These are phyloP conservation scores for Montipora capricornis DNA, from an alignment of 64 coral and sea anemone species.

Conservation along the genomic window DNA sequence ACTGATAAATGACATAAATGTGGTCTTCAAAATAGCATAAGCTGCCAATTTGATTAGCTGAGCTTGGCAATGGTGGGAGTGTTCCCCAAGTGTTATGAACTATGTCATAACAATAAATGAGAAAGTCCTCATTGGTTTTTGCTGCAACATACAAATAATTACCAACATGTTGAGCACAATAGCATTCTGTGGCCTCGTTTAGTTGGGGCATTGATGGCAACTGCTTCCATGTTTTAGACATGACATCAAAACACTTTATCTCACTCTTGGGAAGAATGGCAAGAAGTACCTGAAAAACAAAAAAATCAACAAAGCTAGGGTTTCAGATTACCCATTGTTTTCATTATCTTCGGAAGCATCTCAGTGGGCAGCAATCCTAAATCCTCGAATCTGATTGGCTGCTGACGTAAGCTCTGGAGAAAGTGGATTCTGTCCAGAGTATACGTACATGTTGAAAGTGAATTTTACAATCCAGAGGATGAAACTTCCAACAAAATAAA, in stretches of 20 bases:
- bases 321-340: no score
- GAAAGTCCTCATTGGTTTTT: not conserved
- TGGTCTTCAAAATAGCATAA: not conserved
- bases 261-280: not conserved
- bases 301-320: not conserved
- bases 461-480: no score
- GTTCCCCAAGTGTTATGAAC: not conserved
- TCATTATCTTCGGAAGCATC: no score
- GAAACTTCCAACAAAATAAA: no score
- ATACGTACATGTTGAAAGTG: no score
- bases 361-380: no score
- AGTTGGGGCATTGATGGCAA: not conserved
- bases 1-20: not conserved
- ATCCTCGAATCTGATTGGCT: no score
- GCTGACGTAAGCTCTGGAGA: no score
- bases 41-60: not conserved
- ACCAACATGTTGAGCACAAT: not conserved
- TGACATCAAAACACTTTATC: conserved; percentile 3
- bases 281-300: conserved; percentile 15
- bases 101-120: not conserved
- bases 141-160: conserved; percentile 6
- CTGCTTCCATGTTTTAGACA: not conserved
- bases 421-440: no score
- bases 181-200: not conserved
- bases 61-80: not conserved